A percentile compares a stretch with the other conserved stretches of the same genome.
Conservation (phyloP, 2,113 vertebrate species). For the Pelmatolapia mariae region DNA sequence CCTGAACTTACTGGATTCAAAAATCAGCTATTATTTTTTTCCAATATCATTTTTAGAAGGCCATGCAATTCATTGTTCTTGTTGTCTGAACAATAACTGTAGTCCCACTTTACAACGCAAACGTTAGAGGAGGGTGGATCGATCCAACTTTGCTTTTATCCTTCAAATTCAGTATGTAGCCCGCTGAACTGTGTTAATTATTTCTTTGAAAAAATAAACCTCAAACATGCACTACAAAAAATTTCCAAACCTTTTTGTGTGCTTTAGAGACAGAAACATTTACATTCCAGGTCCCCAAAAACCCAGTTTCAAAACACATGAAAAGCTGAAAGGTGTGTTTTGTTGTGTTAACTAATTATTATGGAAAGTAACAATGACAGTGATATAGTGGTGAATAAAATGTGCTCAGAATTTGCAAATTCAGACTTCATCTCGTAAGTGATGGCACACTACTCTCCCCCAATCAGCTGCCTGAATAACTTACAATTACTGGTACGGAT, state of each 20-base stretch:
- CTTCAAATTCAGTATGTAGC: neutral
- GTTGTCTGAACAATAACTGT: neutral
- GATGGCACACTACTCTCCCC: neutral
- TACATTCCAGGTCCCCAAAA: neutral
- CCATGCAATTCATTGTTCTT: neutral
- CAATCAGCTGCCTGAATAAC: neutral
- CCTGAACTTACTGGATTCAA: neutral
- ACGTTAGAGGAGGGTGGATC: rapidly evolving
- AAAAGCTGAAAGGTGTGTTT: neutral
- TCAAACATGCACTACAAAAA: rapidly evolving
- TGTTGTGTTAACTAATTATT: neutral
- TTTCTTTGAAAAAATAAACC: neutral
- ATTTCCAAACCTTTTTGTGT: neutral
- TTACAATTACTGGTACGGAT: rapidly evolving
- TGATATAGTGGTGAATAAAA: neutral
- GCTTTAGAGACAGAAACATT: neutral
- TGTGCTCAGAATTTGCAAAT: neutral
- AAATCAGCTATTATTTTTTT: neutral
- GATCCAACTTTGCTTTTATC: neutral
- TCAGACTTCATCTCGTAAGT: rapidly evolving
- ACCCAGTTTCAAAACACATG: rapidly evolving
- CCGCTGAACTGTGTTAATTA: rapidly evolving
- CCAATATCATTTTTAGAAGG: neutral
- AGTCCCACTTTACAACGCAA: neutral
- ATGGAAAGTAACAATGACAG: neutral